These are phyloP conservation scores for Drosophila testacea DNA, from an alignment of 2,888 invertebrate species.

Conservation along the genomic window DNA sequence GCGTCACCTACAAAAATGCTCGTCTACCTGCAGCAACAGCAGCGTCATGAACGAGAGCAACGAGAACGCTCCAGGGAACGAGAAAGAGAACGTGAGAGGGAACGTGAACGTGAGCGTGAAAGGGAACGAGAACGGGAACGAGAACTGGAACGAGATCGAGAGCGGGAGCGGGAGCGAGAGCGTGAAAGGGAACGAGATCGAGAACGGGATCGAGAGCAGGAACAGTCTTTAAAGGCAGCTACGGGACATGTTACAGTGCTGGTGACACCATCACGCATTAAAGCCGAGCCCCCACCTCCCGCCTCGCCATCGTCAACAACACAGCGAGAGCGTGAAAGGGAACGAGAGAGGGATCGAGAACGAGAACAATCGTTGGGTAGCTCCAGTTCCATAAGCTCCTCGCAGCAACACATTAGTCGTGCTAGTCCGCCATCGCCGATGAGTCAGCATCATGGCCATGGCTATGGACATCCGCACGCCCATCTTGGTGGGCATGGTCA, in stretches of 20 bases:
- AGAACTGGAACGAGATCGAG: constrained; percentile 69
- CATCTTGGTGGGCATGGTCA: constrained; percentile 30
- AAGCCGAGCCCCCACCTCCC: constrained; percentile 83
- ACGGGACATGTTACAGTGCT: constrained; percentile 85
- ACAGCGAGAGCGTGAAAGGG: constrained; percentile 72
- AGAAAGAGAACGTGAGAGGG: constrained; percentile 6
- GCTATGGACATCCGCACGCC: constrained; percentile 40
- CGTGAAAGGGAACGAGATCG: constrained; percentile 68
- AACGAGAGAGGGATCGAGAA: constrained; percentile 22
- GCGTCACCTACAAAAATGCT: constrained; percentile 84
- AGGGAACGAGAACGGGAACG: constrained; percentile 51
- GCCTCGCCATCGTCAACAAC: constrained; percentile 76
- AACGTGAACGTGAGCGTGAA: constrained; percentile 28
- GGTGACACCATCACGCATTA: constrained; percentile 86
- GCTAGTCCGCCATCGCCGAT: constrained; percentile 57
- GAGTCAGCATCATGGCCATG: constrained; percentile 56
- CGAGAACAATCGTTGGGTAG: constrained; percentile 49
- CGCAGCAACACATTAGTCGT: constrained; percentile 62
- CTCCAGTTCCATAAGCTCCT: constrained; percentile 70
- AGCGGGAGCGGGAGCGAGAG: constrained; percentile 65
- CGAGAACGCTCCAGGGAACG: constrained; percentile 66
- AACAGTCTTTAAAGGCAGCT: constrained; percentile 50
- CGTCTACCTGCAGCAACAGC: constrained; percentile 80
- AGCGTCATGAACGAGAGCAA: constrained; percentile 67
- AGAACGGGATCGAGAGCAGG: constrained; percentile 65